phyloP scores from a whole-genome alignment of 2,113 vertebrate genomes.

The Calyptommatus sinebrachiatus region DNA sequence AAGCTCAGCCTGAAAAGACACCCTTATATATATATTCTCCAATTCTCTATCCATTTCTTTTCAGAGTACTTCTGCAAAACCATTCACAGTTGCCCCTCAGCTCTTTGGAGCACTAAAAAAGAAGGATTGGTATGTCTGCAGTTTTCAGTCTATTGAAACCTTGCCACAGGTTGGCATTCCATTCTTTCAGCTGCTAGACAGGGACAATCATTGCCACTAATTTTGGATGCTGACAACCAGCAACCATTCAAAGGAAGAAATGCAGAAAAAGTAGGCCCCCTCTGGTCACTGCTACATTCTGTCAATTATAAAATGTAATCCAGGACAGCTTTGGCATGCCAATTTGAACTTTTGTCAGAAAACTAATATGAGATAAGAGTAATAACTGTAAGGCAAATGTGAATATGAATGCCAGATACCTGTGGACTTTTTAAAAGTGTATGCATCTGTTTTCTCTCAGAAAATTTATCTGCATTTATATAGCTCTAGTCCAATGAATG shows the following conservation, averaged over 20 bases:
- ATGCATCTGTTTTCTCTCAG: not conserved
- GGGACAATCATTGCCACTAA: slow-evolving; percentile 49
- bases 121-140: slow-evolving; percentile 37
- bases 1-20: not conserved
- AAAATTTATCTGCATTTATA: not conserved
- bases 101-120: slow-evolving; percentile 48
- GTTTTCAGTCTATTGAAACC: slow-evolving; percentile 50
- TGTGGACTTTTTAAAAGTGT: not conserved
- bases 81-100: slow-evolving; percentile 42
- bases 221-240: slow-evolving; percentile 59
- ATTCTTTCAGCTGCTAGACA: slow-evolving; percentile 57
- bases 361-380: slow-evolving; percentile 9
- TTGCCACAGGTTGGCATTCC: slow-evolving; percentile 49
- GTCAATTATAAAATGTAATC: slow-evolving; percentile 56
- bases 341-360: slow-evolving; percentile 50
- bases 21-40: not conserved
- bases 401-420: slow-evolving; percentile 34
- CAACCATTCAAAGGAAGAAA: slow-evolving; percentile 53
- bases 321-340: slow-evolving; percentile 42
- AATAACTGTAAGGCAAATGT: slow-evolving; percentile 12
- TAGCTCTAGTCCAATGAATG: slow-evolving; percentile 10
- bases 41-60: slow-evolving; percentile 24
- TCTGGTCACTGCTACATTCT: slow-evolving; percentile 47
- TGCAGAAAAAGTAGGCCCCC: slow-evolving; percentile 35
- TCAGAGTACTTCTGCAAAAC: slow-evolving; percentile 30